phyloP scores from a whole-genome alignment of 1,140 invertebrate species.

The Palaemon carinicauda region DNA sequence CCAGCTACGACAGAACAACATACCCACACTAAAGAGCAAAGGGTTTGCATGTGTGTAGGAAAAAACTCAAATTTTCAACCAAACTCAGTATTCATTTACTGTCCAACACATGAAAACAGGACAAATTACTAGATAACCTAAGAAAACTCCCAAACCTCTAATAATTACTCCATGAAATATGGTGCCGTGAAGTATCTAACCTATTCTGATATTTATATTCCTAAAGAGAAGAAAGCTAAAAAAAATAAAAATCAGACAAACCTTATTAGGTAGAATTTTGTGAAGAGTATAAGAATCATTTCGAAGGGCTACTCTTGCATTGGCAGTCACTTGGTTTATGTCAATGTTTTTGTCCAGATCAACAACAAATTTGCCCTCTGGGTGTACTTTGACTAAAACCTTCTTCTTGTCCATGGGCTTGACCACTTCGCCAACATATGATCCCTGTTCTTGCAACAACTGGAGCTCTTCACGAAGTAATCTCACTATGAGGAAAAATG shows the following conservation, averaged over 20 bases:
- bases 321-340: conserved; percentile 97
- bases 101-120: no score
- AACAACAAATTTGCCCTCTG: conserved; percentile 99
- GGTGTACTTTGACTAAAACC: conserved; percentile 97
- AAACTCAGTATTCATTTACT: no score
- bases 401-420: conserved; percentile 99
- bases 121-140: no score
- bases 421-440: conserved; percentile 99
- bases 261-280: conserved; percentile 99
- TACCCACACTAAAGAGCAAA: no score
- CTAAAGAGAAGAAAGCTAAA: not conserved
- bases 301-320: conserved; percentile 95
- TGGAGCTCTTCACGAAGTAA: conserved; percentile 98
- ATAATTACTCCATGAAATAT: not conserved
- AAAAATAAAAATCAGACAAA: conserved; percentile 46
- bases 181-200: no score
- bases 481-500: conserved; percentile 75
- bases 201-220: no score
- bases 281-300: conserved; percentile 99
- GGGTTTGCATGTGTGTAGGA: no score
- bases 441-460: conserved; percentile 98
- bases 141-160: no score
- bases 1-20: no score
- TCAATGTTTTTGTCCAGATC: conserved; percentile 99
- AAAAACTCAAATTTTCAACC: no score